Percentiles rank a stretch among this genome's conserved stretches.
Evolutionary conservation across 2,113 vertebrate genomes (phyloP).

Genomic region (Rhinoderma darwinii): DNA sequence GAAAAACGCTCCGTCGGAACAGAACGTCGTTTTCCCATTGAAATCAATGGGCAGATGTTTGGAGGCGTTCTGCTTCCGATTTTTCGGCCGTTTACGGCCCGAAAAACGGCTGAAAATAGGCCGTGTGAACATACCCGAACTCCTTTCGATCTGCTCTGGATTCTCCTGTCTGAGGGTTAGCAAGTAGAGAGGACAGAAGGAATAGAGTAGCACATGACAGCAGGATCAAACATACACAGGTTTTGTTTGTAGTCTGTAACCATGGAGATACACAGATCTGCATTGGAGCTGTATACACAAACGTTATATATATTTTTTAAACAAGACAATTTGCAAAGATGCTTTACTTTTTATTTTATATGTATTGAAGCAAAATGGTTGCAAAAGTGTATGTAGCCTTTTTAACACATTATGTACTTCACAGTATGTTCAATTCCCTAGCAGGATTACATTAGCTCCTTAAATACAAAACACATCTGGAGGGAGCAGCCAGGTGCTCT

Average conservation of each 20-base stretch:
- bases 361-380: not conserved
- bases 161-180: too few species aligned
- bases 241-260: not conserved
- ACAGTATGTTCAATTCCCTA: not conserved
- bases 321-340: not conserved
- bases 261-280: not conserved
- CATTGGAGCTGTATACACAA: not conserved
- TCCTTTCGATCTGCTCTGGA: too few species aligned
- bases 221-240: not conserved
- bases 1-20: too few species aligned
- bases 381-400: not conserved
- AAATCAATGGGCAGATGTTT: too few species aligned
- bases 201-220: not conserved
- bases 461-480: conserved; percentile 42
- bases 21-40: too few species aligned
- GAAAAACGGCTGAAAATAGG: too few species aligned
- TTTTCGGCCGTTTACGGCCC: too few species aligned
- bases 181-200: not conserved
- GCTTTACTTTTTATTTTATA: not conserved
- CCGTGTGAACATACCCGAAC: too few species aligned
- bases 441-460: not conserved
- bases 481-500: conserved; percentile 29
- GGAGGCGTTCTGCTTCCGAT: too few species aligned
- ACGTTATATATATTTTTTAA: not conserved
- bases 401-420: not conserved